These are phyloP conservation scores for Exocentrus adspersus DNA, from an alignment of 2,888 invertebrate genomes.

Conservation along the genomic window DNA sequence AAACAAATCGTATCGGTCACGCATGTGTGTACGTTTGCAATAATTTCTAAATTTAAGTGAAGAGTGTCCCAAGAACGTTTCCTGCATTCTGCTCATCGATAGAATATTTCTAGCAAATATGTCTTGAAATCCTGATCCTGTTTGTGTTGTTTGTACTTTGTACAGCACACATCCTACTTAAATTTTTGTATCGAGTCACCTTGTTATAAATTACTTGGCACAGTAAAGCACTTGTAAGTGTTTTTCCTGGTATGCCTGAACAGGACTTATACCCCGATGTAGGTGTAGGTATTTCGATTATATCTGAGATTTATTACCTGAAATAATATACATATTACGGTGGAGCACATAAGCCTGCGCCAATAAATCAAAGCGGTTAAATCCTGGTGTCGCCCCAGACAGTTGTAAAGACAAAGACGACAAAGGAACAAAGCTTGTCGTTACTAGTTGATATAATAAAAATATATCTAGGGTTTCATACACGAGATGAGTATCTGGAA, in stretches of 20 bases:
- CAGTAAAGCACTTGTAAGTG: slow-evolving; percentile 1
- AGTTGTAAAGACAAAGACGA: slow-evolving; percentile 1
- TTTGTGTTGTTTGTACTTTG: no score
- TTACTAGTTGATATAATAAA: neutral
- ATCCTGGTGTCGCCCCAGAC: neutral
- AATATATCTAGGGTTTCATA: no score
- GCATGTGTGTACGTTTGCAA: slow-evolving; percentile 31
- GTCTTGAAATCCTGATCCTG: no score
- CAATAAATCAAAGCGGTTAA: slow-evolving; percentile 25
- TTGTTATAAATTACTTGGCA: slow-evolving; percentile 11
- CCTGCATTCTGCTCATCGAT: neutral
- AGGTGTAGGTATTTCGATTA: slow-evolving; percentile 35
- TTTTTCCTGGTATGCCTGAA: slow-evolving; percentile 32
- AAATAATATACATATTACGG: slow-evolving; percentile 26
- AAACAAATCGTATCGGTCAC: slow-evolving; percentile 38
- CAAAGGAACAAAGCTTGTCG: slow-evolving; percentile 4
- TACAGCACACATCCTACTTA: no score
- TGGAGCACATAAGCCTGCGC: slow-evolving; percentile 12
- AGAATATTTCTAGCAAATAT: no score
- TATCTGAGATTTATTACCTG: slow-evolving; percentile 29
- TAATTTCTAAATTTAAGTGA: neutral
- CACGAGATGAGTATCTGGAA: no score
- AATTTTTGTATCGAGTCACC: no score
- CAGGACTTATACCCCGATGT: slow-evolving; percentile 32
- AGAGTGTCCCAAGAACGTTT: neutral